phyloP scores from a whole-genome alignment of 2,113 vertebrate genomes.

The Ploceus nigricollis region DNA sequence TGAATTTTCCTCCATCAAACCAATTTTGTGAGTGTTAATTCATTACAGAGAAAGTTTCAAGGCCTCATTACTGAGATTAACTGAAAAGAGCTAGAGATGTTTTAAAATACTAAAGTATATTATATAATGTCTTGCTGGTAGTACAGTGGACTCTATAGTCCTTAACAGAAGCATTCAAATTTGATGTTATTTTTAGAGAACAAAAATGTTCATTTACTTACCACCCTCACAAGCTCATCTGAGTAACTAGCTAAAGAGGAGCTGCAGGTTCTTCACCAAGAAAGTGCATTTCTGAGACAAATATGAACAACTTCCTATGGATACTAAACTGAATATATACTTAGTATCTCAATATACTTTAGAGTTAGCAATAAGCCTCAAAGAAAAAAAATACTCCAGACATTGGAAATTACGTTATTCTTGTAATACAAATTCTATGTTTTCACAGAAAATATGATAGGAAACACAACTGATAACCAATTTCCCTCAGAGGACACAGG shows the following conservation, averaged over 20 bases:
- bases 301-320: background rate
- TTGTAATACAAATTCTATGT: background rate
- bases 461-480: background rate
- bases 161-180: background rate
- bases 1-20: background rate
- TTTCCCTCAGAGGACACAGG: background rate
- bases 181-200: background rate
- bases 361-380: background rate
- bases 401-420: background rate
- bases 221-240: background rate
- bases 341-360: background rate
- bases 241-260: background rate
- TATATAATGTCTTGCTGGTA: background rate
- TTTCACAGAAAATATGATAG: background rate
- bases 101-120: background rate
- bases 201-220: slow-evolving; percentile 23
- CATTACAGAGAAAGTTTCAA: background rate
- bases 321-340: background rate
- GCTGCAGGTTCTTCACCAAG: background rate
- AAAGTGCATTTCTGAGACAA: slow-evolving; percentile 24
- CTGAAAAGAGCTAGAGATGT: background rate
- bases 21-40: background rate
- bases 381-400: background rate
- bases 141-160: background rate
- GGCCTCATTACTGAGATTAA: background rate